phyloP scores from a whole-genome alignment of 2,113 vertebrate genomes.

The Xiphias gladius region DNA sequence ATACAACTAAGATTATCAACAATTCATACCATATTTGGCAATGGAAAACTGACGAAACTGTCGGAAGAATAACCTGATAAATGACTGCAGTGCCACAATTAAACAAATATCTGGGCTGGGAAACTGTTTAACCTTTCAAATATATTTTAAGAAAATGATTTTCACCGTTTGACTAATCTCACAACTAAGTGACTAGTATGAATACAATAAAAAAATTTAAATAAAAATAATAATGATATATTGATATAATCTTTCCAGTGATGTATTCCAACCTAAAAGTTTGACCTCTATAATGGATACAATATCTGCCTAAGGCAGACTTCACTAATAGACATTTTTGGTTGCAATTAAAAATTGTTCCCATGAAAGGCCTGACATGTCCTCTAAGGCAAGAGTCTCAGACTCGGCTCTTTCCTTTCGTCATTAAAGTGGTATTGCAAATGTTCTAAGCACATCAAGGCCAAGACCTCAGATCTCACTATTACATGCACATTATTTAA shows the following conservation, averaged over 20 bases:
- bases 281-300: slow-evolving; percentile 72
- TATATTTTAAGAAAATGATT: not conserved
- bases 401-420: slow-evolving; percentile 57
- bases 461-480: slow-evolving; percentile 79
- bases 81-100: not conserved
- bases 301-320: slow-evolving; percentile 67
- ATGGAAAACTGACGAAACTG: not conserved
- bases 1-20: not conserved
- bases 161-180: not conserved
- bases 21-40: not conserved
- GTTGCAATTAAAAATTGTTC: slow-evolving; percentile 83
- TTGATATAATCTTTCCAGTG: slow-evolving; percentile 31
- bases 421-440: slow-evolving; percentile 79
- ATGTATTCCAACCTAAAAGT: slow-evolving; percentile 47
- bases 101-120: not conserved
- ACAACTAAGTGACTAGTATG: not conserved
- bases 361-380: slow-evolving; percentile 76
- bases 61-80: not conserved
- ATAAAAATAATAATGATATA: slow-evolving; percentile 22
- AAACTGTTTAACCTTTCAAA: not conserved
- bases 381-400: slow-evolving; percentile 68
- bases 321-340: slow-evolving; percentile 81
- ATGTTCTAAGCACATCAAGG: slow-evolving; percentile 80
- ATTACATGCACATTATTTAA: slow-evolving; percentile 83
- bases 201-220: not conserved